Evolutionary conservation across 30 jellyfish, hydroid and myxozoan genomes (phyloP).

Genomic region (Aurelia sp.): DNA sequence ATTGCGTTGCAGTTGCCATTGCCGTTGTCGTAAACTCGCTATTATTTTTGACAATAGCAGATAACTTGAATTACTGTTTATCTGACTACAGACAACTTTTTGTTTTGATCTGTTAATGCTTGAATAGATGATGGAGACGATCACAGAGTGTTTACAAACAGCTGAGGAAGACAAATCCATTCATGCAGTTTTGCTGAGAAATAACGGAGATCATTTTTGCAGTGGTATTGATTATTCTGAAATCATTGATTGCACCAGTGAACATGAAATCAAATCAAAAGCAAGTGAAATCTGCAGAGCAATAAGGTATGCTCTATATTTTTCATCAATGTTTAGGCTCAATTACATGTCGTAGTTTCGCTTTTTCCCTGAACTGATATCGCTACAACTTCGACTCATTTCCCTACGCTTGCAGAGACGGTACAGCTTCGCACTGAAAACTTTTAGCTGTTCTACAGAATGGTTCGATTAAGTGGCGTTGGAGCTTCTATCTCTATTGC

Average conservation of each 20-base stretch:
- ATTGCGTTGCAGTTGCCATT: no score
- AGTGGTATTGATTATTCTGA: slow-evolving; percentile 95
- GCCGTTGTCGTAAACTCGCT: no score
- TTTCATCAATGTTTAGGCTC: no score
- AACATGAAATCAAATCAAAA: slow-evolving; percentile 61
- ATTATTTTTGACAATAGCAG: not conserved
- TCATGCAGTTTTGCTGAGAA: slow-evolving; percentile 72
- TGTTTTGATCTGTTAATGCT: not conserved
- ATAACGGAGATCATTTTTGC: slow-evolving; percentile 89
- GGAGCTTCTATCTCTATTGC: no score
- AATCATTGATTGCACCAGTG: slow-evolving; percentile 74
- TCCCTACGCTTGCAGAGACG: no score
- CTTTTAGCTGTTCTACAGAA: no score
- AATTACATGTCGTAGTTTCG: no score
- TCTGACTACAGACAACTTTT: not conserved
- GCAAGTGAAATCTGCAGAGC: slow-evolving; percentile 69
- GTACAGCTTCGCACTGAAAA: no score
- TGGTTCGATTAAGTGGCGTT: no score
- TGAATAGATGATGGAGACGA: slow-evolving; percentile 82
- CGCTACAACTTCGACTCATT: no score
- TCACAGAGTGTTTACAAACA: slow-evolving; percentile 50
- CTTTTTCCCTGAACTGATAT: no score
- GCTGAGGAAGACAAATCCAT: slow-evolving; percentile 71
- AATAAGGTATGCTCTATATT: slow-evolving; percentile 33
- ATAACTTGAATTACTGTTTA: not conserved